Percentiles rank a stretch among this genome's conserved stretches.
Conservation (phyloP, 30 jellyfish, hydroid and myxozoan genomes). For the Euphysa ruthae region DNA sequence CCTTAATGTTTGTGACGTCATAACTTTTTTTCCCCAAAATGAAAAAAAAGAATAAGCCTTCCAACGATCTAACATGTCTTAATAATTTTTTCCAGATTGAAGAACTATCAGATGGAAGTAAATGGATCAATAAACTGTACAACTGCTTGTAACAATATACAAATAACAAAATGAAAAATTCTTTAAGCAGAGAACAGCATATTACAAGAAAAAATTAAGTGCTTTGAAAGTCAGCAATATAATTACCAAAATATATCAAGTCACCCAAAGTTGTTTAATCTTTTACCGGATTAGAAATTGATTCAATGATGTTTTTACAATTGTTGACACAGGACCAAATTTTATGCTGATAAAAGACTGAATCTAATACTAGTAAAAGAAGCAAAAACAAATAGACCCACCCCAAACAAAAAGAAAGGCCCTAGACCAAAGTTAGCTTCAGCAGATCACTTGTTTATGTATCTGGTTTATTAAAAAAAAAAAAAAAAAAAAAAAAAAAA, state of each 20-base stretch:
- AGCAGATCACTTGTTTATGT: slow-evolving; percentile 33
- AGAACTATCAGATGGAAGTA: too few species aligned
- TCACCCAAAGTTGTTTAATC: slow-evolving; percentile 12
- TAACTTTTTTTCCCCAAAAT: too few species aligned
- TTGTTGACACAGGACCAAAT: slow-evolving; percentile 33
- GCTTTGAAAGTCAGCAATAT: not conserved
- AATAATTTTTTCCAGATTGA: too few species aligned
- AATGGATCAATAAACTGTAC: too few species aligned
- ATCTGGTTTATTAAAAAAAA: slow-evolving; percentile 24
- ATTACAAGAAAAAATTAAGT: too few species aligned
- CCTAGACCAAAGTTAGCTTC: slow-evolving; percentile 37
- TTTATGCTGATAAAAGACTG: slow-evolving; percentile 5
- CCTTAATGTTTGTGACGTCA: too few species aligned
- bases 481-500: too few species aligned
- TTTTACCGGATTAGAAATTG: slow-evolving; percentile 32
- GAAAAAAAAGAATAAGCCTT: too few species aligned
- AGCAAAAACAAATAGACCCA: not conserved
- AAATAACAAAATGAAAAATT: too few species aligned
- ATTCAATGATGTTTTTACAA: slow-evolving; percentile 14
- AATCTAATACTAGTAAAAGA: not conserved
- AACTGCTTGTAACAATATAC: too few species aligned
- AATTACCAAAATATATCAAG: slow-evolving; percentile 15
- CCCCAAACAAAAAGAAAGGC: slow-evolving; percentile 10
- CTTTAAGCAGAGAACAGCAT: too few species aligned
- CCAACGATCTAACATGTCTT: too few species aligned